A percentile compares a stretch with the other conserved stretches of the same genome.
Conservation (phyloP, 2,797 vertebrate genomes). For the Brachymystax lenok region DNA sequence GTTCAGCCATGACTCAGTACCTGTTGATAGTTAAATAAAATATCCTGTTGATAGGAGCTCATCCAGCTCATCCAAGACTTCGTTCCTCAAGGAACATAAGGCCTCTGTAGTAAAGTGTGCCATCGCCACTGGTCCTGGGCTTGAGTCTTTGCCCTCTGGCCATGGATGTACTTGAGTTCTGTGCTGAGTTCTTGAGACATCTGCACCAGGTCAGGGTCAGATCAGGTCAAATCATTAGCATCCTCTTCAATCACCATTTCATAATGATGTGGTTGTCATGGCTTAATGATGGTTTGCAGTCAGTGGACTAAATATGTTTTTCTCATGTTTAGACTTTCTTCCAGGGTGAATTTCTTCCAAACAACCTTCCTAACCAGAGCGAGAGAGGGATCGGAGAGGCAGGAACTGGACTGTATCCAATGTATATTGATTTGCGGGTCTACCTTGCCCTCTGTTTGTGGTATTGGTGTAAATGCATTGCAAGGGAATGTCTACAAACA, state of each 20-base stretch:
- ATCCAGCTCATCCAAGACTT: too few species aligned
- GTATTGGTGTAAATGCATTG: conserved; percentile 55
- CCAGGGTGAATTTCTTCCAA: conserved; percentile 35
- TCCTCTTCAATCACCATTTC: too few species aligned
- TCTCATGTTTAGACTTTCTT: conserved; percentile 11
- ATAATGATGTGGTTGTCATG: background rate
- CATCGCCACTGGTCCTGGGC: background rate
- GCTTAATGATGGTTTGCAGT: background rate
- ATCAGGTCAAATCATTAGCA: conserved; percentile 61
- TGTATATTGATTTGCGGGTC: conserved; percentile 66
- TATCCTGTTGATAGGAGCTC: too few species aligned
- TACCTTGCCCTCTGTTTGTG: conserved; percentile 45
- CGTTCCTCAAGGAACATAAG: too few species aligned
- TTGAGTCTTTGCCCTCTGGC: background rate
- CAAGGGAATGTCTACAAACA: conserved; percentile 71
- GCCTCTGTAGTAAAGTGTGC: too few species aligned
- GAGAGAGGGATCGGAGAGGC: conserved; percentile 35
- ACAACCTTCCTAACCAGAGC: conserved; percentile 43
- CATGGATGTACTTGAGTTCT: background rate
- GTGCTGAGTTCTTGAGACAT: too few species aligned
- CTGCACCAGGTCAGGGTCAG: conserved; percentile 56
- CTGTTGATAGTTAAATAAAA: too few species aligned
- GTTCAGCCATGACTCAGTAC: too few species aligned
- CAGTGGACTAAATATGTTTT: background rate
- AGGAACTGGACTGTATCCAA: conserved; percentile 74